Percentiles rank a stretch among this genome's conserved stretches.
phyloP scores from a whole-genome alignment of 2,113 vertebrate species.

The Glaucidium brasilianum region DNA sequence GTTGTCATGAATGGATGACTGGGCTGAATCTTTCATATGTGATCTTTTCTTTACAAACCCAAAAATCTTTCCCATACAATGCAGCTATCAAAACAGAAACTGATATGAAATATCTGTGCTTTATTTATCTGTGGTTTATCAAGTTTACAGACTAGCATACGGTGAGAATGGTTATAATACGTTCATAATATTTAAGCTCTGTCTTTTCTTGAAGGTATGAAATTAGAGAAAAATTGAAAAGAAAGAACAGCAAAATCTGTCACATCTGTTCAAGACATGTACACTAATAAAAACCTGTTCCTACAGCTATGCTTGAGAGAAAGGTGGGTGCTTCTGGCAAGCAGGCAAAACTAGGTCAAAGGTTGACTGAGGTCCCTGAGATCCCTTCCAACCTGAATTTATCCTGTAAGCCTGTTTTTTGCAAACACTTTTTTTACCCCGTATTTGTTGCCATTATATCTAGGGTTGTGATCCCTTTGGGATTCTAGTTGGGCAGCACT shows the following conservation, averaged over 20 bases:
- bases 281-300: background rate
- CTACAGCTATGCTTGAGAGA: background rate
- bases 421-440: background rate
- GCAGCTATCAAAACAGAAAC: background rate
- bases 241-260: background rate
- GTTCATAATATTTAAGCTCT: background rate
- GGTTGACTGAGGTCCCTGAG: background rate
- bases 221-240: background rate
- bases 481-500: background rate
- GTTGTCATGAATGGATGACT: background rate
- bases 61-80: background rate
- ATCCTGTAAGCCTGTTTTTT: background rate
- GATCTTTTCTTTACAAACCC: background rate
- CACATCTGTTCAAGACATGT: background rate
- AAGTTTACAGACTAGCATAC: background rate
- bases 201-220: background rate
- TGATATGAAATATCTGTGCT: background rate
- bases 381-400: background rate
- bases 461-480: background rate
- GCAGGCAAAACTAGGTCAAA: background rate
- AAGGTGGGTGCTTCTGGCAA: background rate
- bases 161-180: background rate
- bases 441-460: background rate
- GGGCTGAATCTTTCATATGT: background rate
- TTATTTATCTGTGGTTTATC: background rate